Evolutionary conservation across 2,797 vertebrate species (phyloP).

Genomic region (Anabas testudineus): DNA sequence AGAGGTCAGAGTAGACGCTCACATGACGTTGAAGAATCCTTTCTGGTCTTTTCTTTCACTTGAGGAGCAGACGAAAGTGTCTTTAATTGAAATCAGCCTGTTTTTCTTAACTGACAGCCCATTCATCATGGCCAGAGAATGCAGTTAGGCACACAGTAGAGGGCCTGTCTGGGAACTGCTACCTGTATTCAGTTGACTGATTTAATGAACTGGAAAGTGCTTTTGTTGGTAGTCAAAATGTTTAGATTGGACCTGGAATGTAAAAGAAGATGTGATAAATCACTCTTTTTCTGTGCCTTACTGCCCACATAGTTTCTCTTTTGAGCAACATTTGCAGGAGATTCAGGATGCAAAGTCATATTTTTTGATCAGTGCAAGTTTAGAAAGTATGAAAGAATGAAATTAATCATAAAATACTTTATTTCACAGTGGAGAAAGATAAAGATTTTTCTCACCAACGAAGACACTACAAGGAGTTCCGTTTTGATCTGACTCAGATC

Average conservation of each 20-base stretch:
- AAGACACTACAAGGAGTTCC: conserved; percentile 98
- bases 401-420: conserved; percentile 62
- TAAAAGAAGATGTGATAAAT: conserved; percentile 83
- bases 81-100: conserved; percentile 90
- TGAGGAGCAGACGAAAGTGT: conserved; percentile 82
- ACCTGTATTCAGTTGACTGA: conserved; percentile 85
- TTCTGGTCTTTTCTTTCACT: conserved; percentile 78
- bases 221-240: conserved; percentile 87
- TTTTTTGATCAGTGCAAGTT: conserved; percentile 36
- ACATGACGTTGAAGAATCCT: conserved; percentile 72
- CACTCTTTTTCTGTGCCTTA: conserved; percentile 61
- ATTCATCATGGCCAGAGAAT: conserved; percentile 89
- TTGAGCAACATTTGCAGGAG: conserved; percentile 36
- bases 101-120: conserved; percentile 92
- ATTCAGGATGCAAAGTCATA: conserved; percentile 59
- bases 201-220: conserved; percentile 87
- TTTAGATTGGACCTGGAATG: conserved; percentile 82
- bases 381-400: conserved; percentile 42
- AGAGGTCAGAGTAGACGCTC: conserved; percentile 73
- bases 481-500: conserved; percentile 98
- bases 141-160: conserved; percentile 83
- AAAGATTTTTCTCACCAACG: conserved; percentile 99
- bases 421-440: conserved; percentile 94
- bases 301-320: conserved; percentile 55
- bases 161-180: conserved; percentile 82